A percentile compares a stretch with the other conserved stretches of the same genome.
Conservation (phyloP, 2,888 invertebrate species). For the Parnassius orleans region DNA sequence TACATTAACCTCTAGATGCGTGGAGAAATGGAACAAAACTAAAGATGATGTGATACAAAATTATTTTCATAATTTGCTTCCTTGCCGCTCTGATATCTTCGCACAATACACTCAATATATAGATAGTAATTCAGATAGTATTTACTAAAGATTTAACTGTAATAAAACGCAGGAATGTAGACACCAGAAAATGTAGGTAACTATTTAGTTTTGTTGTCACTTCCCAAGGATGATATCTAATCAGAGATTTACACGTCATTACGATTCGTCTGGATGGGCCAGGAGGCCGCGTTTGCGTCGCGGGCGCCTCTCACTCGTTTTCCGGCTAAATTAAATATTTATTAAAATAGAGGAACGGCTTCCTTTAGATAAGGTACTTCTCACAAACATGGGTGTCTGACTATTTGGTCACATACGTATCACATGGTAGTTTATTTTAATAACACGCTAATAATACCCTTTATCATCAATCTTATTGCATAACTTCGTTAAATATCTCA, state of each 20-base stretch:
- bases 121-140: too few relatives aligned
- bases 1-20: too few relatives aligned
- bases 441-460: conserved; percentile 19
- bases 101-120: conserved; percentile 12
- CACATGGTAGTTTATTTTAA: conserved; percentile 13
- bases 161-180: conserved; percentile 36
- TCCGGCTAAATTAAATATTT: conserved; percentile 73
- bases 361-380: conserved; percentile 66
- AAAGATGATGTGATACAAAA: too few relatives aligned
- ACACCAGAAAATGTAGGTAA: conserved; percentile 49
- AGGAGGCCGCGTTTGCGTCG: conserved; percentile 41
- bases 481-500: conserved; percentile 14
- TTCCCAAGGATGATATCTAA: conserved; percentile 77
- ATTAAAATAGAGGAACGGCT: conserved; percentile 63
- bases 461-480: conserved; percentile 20
- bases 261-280: conserved; percentile 58
- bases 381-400: conserved; percentile 43
- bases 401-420: not conserved
- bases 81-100: too few relatives aligned
- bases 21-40: too few relatives aligned
- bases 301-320: conserved; percentile 48
- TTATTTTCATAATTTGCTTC: too few relatives aligned
- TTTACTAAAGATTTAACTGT: not conserved
- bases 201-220: conserved; percentile 62
- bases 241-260: conserved; percentile 68